These are phyloP conservation scores for Rhinoderma darwinii DNA, from an alignment of 2,113 vertebrate species.

Conservation along the genomic window DNA sequence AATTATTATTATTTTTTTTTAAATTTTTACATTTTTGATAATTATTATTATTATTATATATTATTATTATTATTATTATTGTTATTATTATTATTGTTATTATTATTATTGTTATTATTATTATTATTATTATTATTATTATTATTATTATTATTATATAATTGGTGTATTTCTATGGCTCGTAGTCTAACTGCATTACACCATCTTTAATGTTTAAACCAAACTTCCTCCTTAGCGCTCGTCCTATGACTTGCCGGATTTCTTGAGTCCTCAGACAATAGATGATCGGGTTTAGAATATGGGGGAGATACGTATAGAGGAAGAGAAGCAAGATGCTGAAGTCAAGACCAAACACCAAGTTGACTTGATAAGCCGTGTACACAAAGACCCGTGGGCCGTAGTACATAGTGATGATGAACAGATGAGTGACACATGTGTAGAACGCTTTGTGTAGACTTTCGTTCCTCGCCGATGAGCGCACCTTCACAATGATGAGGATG, in stretches of 20 bases:
- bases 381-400: conserved; percentile 12
- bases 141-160: too few species aligned
- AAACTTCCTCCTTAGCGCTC: not conserved
- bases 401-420: conserved; percentile 29
- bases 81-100: too few species aligned
- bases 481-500: not conserved
- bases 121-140: too few species aligned
- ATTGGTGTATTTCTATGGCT: too few species aligned
- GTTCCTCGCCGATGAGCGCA: not conserved
- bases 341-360: not conserved
- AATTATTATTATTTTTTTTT: too few species aligned
- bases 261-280: conserved; percentile 43
- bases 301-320: conserved; percentile 22
- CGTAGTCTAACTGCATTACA: too few species aligned
- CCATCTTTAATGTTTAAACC: not conserved
- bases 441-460: not conserved
- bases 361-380: not conserved
- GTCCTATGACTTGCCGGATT: not conserved
- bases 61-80: too few species aligned
- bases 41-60: too few species aligned
- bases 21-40: too few species aligned
- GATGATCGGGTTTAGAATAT: conserved; percentile 1
- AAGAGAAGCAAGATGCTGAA: not conserved
- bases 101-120: too few species aligned
- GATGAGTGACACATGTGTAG: conserved; percentile 30